Base-by-base conservation (phyloP, 2,888 invertebrate genomes). In the Campoplex nolae region DNA sequence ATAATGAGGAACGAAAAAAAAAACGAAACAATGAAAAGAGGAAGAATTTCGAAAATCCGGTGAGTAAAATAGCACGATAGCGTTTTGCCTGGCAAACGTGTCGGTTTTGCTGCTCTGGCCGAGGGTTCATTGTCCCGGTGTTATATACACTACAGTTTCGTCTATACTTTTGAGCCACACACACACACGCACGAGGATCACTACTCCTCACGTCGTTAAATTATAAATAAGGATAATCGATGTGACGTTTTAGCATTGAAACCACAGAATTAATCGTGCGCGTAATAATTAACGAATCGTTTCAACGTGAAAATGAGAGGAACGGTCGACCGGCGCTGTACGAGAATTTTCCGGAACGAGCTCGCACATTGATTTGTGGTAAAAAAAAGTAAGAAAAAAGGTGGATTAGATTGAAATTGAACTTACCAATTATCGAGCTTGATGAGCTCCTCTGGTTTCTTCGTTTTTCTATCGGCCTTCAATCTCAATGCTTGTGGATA, bases 351-450 rank as follows among this genome's bases (percentile, higher is more conserved):
- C 75, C 68, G 58, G 45, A 62, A 58, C 58, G 75, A n/a, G 71
- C 54, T 23, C 81, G 48, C 73, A 75, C 84, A 70, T 71, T 76
- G 67, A 70, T 74, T 74, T 56, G 54, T 48, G 23, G 54, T 23
- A 23, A 23, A 23, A 23, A 23, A 23, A 23, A 23, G 23, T 0
- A 6, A 6, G 42, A 28, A 74, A 75, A n/a, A 42, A 13, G 42
- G 38, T 42, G 48, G n/a, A 67, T 62, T 35, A 13, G 58, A 67
- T 2, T 35, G 35, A 67, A 82, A 56, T 23, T 42, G 16, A 54
- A 97, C 97, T 98, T 96, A 98, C 98, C 98, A 98, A 95, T 98
- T 97, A 96, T 98, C 98, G 96, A 98, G 96, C 95, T 98, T 98
- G 95, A 98, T 97, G 94, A 98, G 96, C 95, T 98, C 98, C 95